Conservation (phyloP, 1,140 invertebrate species). For the Idris sp. region DNA sequence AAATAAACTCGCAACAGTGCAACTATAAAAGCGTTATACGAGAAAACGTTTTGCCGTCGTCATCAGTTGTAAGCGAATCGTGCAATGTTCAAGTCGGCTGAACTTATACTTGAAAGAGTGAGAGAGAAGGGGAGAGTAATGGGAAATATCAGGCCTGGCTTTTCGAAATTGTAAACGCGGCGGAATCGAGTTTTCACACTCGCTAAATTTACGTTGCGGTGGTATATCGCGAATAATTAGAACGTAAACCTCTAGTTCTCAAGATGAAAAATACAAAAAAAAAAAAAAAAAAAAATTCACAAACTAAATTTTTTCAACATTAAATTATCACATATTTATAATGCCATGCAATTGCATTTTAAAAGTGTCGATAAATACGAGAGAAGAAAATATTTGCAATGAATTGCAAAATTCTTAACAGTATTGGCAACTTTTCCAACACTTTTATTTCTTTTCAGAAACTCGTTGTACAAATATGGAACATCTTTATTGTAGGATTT, state of each 20-base stretch:
- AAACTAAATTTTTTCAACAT: too few relatives aligned
- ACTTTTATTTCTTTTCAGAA: too few relatives aligned
- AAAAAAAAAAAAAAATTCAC: neutral
- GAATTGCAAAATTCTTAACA: too few relatives aligned
- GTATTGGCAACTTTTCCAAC: too few relatives aligned
- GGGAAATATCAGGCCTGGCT: constrained; percentile 20
- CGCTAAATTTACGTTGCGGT: constrained; percentile 49
- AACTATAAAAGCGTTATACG: constrained; percentile 47
- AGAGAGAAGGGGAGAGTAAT: constrained; percentile 28
- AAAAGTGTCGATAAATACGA: too few relatives aligned
- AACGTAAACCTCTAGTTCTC: constrained; percentile 63
- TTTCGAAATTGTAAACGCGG: constrained; percentile 66
- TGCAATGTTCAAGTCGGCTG: constrained; percentile 32
- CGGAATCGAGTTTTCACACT: constrained; percentile 66
- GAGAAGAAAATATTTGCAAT: too few relatives aligned
- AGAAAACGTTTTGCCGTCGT: constrained; percentile 59
- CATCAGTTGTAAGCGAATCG: constrained; percentile 61
- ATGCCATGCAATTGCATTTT: too few relatives aligned
- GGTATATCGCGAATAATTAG: constrained; percentile 69
- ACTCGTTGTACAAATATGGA: too few relatives aligned
- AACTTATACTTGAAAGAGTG: constrained; percentile 48
- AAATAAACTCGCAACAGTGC: constrained; percentile 31
- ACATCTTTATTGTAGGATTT: too few relatives aligned
- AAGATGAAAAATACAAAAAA: too few relatives aligned
- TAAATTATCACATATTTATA: too few relatives aligned